Evolutionary conservation across 2,888 invertebrate genomes (phyloP), one percentile per base, ranked within the genome.

Genomic region (Chymomyza amoena): DNA sequence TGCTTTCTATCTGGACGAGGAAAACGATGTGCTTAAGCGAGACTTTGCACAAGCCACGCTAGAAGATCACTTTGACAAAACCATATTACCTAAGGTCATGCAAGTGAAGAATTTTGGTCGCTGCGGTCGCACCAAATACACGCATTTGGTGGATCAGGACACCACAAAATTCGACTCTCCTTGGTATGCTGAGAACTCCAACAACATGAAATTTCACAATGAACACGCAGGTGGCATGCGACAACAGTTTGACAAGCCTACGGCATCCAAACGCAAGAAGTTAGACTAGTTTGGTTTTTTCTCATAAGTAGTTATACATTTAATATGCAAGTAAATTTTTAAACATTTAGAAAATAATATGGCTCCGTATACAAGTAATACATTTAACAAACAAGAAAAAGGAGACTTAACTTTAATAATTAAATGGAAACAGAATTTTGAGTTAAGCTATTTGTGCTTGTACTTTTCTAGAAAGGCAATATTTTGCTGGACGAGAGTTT

Each of bases 101-200:
- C 99, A 99, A 94, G 99, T 99, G 57, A 99, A 99, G 93, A 99
- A 99, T 93, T 99, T 99, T 92, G 99, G 99, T 13, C 95, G 99
- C 2, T 99, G 99, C 64, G 99, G 99, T 6, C 95, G 99, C 65
- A 99, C 99, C 0, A 99, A 99, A 90, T 99, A 99, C 92, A 99
- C 99, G 0, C 99, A 99, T 92, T 93, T 99, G 89, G 99, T 99
- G 0, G 99, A 99, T 92, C 99, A 99, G 91, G 99, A 99, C 90
- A 99, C 99, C 0, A 99, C 99, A 0, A 97, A 97, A 89, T 98
- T 98, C 88, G 98, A 99, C 90, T 98, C 98, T 0, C 98, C 99
- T 0, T 99, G 99, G 99, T 96, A 96, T 72, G 95, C 96, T 10
- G 98, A 99, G 89, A 97, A 97, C 0, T 94, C 96, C 0, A 96